phyloP scores from a whole-genome alignment of 1,140 invertebrate genomes.

The Caenorhabditis tropicalis region DNA sequence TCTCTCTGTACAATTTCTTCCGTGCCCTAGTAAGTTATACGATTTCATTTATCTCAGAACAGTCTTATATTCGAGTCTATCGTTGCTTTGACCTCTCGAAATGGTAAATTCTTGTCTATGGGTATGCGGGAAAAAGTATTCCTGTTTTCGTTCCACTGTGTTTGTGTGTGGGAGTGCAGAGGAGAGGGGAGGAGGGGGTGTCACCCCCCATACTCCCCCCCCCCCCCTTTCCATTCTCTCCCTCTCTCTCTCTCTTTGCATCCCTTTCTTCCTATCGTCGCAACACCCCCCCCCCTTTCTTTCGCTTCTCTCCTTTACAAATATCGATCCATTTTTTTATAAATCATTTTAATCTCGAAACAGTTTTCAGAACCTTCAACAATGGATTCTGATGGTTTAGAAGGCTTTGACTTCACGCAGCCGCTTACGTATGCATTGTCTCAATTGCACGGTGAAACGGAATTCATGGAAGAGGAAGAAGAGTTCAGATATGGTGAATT shows the following conservation, averaged over 20 bases:
- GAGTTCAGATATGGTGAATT: not conserved
- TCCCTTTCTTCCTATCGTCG: not conserved
- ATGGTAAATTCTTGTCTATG: too few relatives aligned
- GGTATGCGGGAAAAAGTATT: too few relatives aligned
- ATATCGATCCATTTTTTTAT: not conserved
- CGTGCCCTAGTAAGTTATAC: too few relatives aligned
- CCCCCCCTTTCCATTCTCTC: not conserved
- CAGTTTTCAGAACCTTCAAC: not conserved
- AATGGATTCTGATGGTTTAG: not conserved
- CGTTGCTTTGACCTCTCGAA: too few relatives aligned
- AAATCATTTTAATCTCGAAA: not conserved
- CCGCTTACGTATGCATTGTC: not conserved
- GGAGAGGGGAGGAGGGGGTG: conserved; percentile 2
- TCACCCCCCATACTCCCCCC: not conserved
- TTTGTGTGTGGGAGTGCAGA: too few relatives aligned
- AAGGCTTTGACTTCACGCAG: not conserved
- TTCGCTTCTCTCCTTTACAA: not conserved
- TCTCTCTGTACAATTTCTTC: too few relatives aligned
- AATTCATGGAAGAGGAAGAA: not conserved
- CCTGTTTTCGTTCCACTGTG: not conserved
- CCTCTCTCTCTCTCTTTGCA: not conserved
- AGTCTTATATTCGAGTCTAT: too few relatives aligned
- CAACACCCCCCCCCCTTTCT: conserved; percentile 17
- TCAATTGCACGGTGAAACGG: not conserved
- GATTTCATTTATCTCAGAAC: too few relatives aligned